Evolutionary conservation across 2,797 vertebrate genomes (phyloP).

Genomic region (Acanthurus tractus): DNA sequence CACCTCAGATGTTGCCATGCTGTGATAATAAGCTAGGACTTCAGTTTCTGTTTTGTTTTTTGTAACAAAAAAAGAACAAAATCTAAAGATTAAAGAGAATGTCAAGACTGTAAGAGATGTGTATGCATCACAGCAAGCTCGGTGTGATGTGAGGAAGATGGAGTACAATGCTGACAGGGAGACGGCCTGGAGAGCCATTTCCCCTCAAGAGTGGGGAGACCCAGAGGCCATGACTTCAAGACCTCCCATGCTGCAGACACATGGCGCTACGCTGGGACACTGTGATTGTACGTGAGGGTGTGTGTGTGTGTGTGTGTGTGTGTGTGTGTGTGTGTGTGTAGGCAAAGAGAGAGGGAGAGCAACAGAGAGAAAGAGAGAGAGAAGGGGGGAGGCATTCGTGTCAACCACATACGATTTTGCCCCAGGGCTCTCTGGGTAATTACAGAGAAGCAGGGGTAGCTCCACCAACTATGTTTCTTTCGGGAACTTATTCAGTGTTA

Average conservation of each 20-base stretch:
- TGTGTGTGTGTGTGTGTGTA: conserved; percentile 3
- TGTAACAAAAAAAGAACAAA: conserved; percentile 41
- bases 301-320: conserved; percentile 5
- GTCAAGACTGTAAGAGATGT: conserved; percentile 27
- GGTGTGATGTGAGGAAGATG: conserved; percentile 18
- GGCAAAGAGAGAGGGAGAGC: conserved; percentile 8
- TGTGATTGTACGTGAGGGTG: conserved; percentile 29
- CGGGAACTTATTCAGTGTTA: conserved; percentile 44
- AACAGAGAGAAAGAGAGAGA: conserved; percentile 28
- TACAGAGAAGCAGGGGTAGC: conserved; percentile 77
- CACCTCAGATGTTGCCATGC: conserved; percentile 25
- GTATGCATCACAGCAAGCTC: conserved; percentile 18
- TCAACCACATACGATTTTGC: conserved; percentile 71
- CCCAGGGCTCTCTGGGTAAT: conserved; percentile 78
- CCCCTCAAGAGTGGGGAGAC: conserved; percentile 46
- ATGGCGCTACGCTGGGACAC: conserved; percentile 57
- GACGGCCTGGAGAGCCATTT: conserved; percentile 43
- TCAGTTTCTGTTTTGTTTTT: not conserved
- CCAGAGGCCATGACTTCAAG: conserved; percentile 49
- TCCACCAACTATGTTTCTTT: conserved; percentile 61
- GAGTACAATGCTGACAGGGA: conserved; percentile 28
- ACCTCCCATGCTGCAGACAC: conserved; percentile 82
- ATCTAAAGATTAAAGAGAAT: conserved; percentile 53
- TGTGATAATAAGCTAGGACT: conserved; percentile 26
- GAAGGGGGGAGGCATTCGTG: conserved; percentile 54